Evolutionary conservation across 2,888 invertebrate species (phyloP).

Genomic region (Cephus runcator): DNA sequence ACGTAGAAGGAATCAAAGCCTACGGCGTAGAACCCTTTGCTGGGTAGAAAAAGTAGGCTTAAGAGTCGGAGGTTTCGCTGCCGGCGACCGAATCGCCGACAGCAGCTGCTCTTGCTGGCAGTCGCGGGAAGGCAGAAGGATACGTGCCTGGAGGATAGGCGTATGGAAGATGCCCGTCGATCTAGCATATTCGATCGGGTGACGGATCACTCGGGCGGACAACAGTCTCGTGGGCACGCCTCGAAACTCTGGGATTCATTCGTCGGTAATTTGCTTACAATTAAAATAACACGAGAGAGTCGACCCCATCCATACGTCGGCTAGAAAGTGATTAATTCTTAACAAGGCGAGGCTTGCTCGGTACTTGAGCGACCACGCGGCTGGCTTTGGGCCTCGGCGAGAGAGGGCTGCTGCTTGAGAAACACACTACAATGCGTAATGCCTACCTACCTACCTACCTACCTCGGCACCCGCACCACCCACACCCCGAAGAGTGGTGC

Average conservation of each 20-base stretch:
- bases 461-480: slow-evolving; percentile 15
- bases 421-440: slow-evolving; percentile 29
- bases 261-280: slow-evolving; percentile 39
- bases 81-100: too few relatives aligned
- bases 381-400: slow-evolving; percentile 20
- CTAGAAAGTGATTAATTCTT: slow-evolving; percentile 44
- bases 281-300: slow-evolving; percentile 35
- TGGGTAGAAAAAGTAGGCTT: neutral
- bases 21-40: neutral
- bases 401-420: slow-evolving; percentile 6
- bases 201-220: neutral
- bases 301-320: slow-evolving; percentile 19
- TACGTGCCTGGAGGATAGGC: neutral
- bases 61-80: neutral
- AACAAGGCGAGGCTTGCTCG: slow-evolving; percentile 37
- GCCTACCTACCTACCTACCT: slow-evolving; percentile 1
- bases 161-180: neutral
- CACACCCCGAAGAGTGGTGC: slow-evolving; percentile 15
- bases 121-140: neutral
- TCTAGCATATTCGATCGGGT: neutral
- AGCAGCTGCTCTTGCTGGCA: neutral
- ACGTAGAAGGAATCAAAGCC: slow-evolving; percentile 7
- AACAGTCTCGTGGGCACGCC: neutral
- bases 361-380: slow-evolving; percentile 26
- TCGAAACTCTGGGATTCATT: slow-evolving; percentile 1